Base-by-base conservation (phyloP, 1,140 invertebrate genomes). In the Ooceraea biroi region DNA sequence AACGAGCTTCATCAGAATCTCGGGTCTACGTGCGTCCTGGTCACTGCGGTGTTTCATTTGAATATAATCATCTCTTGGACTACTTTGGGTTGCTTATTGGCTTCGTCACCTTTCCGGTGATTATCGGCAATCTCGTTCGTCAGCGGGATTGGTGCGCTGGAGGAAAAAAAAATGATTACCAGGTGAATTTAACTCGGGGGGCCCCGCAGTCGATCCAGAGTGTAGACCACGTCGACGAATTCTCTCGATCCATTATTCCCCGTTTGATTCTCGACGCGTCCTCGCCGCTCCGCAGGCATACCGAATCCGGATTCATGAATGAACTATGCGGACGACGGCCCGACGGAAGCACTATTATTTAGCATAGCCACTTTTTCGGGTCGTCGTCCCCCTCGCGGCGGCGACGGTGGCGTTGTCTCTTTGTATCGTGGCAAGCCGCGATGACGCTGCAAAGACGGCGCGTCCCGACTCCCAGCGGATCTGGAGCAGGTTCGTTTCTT, bases 341-440 rank as follows among this genome's bases (percentile, higher is more conserved):
- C 88, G 69, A 63, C 83, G 74, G 52, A 55, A 89, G 89, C 88
- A 92, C 92, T 94, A 93, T 94, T 94, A 94, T 94, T 94, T 94
- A 92, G 92, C 92, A 93, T 94, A 94, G 93, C 91, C 91, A 91
- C 92, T 93, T 93, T 94, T 92, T 93, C 90, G 80, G 55, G 44
- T 63, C 65, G 63, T 65, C 82, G 85, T 83, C 82, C 36, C 61
- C 14, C 27, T 57, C 30, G 27, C 50, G 7, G 19, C 50, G 30
- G 46, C 61, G 52, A 69, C 89, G 91, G 91, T 92, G 91, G 90
- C 90, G 89, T 89, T 92, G 91, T 93, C 92, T 93, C 92, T 94
- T 94, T 94, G 93, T 93, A 91, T 85, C 87, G 73, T 61, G 85
- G 85, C 77, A 82, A 82, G 90, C 88, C 90, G 93, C 90, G 93